Percentiles rank a stretch among this genome's conserved stretches.
Evolutionary conservation across 2,888 invertebrate species (phyloP).

Genomic region (Eupithecia abbreviata): DNA sequence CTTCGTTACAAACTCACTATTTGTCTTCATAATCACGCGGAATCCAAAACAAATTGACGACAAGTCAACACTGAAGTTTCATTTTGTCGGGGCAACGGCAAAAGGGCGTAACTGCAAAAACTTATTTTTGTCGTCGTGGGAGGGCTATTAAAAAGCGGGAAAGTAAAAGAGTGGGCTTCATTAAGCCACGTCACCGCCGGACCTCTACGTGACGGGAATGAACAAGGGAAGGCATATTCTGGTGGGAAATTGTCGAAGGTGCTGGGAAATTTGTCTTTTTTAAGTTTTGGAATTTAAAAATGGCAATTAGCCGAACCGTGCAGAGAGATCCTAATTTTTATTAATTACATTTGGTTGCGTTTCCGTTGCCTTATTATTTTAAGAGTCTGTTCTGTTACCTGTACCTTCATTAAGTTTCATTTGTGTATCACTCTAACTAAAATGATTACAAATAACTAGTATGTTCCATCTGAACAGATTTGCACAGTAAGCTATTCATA

Average conservation of each 20-base stretch:
- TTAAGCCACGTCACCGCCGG: slow-evolving; percentile 53
- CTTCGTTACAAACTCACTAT: background rate
- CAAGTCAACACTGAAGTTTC: slow-evolving; percentile 22
- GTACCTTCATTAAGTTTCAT: background rate
- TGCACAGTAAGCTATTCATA: background rate
- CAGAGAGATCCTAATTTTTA: background rate
- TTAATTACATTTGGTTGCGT: background rate
- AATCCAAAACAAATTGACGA: slow-evolving; percentile 7
- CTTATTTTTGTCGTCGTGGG: slow-evolving; percentile 47
- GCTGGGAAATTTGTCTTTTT: slow-evolving; percentile 19
- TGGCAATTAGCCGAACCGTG: background rate
- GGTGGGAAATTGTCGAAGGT: slow-evolving; percentile 21
- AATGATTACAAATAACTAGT: background rate
- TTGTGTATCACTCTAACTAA: background rate
- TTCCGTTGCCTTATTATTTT: background rate
- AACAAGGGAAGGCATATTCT: slow-evolving; percentile 28
- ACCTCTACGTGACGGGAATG: slow-evolving; percentile 54
- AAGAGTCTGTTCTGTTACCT: background rate
- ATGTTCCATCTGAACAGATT: background rate
- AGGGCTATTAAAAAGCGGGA: slow-evolving; percentile 55
- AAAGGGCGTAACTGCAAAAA: slow-evolving; percentile 45
- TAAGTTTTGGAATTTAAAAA: background rate
- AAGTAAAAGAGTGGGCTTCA: slow-evolving; percentile 52
- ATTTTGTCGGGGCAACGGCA: slow-evolving; percentile 28
- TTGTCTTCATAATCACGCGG: background rate